Evolutionary conservation across 1,140 invertebrate genomes (phyloP), one percentile per base, ranked within the genome.

Genomic region (Papilio xuthus): DNA sequence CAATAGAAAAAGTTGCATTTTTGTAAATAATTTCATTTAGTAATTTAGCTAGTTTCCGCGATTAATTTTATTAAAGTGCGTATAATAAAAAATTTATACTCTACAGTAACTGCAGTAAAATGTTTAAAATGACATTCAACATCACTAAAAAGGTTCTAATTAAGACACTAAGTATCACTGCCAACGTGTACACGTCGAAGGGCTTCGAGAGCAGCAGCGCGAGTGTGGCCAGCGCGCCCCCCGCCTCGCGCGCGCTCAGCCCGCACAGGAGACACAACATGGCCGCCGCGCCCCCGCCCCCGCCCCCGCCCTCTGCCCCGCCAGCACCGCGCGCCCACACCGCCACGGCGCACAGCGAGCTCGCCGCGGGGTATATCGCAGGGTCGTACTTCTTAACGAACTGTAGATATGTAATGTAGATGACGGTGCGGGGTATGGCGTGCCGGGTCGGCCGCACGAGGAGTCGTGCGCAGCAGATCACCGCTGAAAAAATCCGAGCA

Each of bases 401-500:
- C 77, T 84, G 82, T 78, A 91, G 80, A 79, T 87, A 89, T 60
- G 88, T 79, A 53, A 84, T 86, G 77, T 79, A 81, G 82, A 88
- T 78, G 79, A 81, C 83, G 73, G 86, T 82, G 80, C 77, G 84
- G 81, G 85, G 79, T 88, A 89, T 88, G 88, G 88, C 86, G 82
- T 85, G 78, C 80, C 50, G 79, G 69, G 74, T 79, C 42, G 74
- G 79, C 80, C 79, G 81, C 76, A 72, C 83, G 78, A 84, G 81
- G 82, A 84, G 82, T 77, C 77, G 81, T 78, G 84, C 81, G 84
- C 86, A 90, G 83, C 88, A 88, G 90, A 92, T 93, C 91, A 93
- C 89, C 91, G 89, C 81, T 93, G 91, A 91, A 93, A 93, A 90
- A 93, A 91, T 88, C 92, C 92, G 23, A 93, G 88, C 70, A 93